Evolutionary conservation across 2,797 vertebrate species (phyloP), one percentile per base, ranked within the genome.

Genomic region (Myotis planiceps): DNA sequence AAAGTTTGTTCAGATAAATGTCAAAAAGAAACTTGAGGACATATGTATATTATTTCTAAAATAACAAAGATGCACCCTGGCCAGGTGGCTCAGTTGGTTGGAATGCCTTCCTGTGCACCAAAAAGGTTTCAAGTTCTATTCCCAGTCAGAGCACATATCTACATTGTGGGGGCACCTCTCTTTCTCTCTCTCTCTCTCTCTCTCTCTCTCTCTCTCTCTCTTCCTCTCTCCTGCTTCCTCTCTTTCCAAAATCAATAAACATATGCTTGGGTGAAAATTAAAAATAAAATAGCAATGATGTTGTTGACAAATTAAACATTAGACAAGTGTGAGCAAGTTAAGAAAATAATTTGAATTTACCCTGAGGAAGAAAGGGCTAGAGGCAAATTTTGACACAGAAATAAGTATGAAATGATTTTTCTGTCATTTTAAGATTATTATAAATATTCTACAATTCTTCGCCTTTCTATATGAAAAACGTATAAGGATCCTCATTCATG

Each of bases 281-380:
- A 58, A 58, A 55, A 55, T 58, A 58, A 58, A 58, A 23, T 58
- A 58, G 12, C 32, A 90, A 94, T 88, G 15, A 92, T 83, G 79
- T 92, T 68, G 78, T 68, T 80, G 60, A 88, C 74, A 97, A 98
- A 96, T 18, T 72, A 32, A 88, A 92, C 37, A 97, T 96, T 80
- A 97, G 60, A 45, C 34, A 88, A 90, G 58, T 82, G 23, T 92
- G 78, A 96, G 76, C 49, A 95, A 94, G 88, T 97, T 94, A 96
- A 94, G 85, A 97, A 98, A 97, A 97, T 90, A 97, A 92, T 96
- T 91, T 97, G 16, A 76, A 68, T 94, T 88, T 95, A 93, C 82
- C 89, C 90, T 93, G 60, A 96, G 96, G 92, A 93, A 34, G 82
- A 29, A 96, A 96, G 95, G 79, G 95, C 88, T 71, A 72, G 86